These are phyloP conservation scores for Apostichopus parvimensis DNA, from an alignment of 35 echinoderm and acorn worm species.

Conservation along the genomic window DNA sequence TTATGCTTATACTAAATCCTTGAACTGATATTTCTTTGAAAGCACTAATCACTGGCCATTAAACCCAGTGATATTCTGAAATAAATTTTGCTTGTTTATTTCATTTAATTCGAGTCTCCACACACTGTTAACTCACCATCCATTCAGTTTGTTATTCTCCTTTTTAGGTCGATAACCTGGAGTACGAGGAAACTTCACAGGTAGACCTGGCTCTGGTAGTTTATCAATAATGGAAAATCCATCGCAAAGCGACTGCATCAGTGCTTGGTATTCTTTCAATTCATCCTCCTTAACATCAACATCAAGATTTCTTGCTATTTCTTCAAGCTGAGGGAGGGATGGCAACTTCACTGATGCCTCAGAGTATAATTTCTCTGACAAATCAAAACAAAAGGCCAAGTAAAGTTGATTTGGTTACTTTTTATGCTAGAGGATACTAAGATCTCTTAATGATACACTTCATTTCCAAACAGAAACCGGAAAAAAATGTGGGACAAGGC, in stretches of 20 bases:
- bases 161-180: constrained; percentile 69
- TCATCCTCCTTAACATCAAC: constrained; percentile 21
- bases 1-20: neutral
- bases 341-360: constrained; percentile 44
- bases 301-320: constrained; percentile 34
- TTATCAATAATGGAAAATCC: constrained; percentile 52
- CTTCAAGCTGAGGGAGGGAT: constrained; percentile 51
- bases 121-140: constrained; percentile 63
- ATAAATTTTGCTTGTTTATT: too few species aligned
- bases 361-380: constrained; percentile 29
- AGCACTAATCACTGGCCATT: neutral
- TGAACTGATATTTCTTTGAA: neutral
- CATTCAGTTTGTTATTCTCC: constrained; percentile 76
- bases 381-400: too few species aligned
- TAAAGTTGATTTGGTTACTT: too few species aligned
- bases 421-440: too few species aligned
- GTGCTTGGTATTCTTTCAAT: constrained; percentile 49
- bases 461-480: too few species aligned
- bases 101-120: too few species aligned
- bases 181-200: constrained; percentile 78
- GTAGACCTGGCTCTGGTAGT: constrained; percentile 66
- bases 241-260: constrained; percentile 22
- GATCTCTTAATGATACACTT: too few species aligned
- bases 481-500: too few species aligned
- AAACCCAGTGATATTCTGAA: too few species aligned